phyloP scores from a whole-genome alignment of 2,113 vertebrate species.

The Bufo bufo region DNA sequence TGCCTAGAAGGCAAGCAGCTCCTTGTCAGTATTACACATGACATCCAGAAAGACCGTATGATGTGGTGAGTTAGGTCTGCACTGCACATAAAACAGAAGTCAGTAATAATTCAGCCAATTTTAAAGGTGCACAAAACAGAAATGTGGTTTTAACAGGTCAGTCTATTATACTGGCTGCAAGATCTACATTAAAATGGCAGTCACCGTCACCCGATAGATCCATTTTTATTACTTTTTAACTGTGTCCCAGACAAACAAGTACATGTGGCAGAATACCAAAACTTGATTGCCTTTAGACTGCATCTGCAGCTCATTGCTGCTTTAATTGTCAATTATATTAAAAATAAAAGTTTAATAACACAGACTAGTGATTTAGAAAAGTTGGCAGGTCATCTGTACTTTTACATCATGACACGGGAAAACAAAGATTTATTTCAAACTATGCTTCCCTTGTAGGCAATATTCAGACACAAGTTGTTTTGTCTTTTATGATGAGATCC shows the following conservation, averaged over 20 bases:
- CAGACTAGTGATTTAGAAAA: not conserved
- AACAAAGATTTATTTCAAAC: conserved; percentile 7
- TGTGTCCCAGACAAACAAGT: conserved; percentile 9
- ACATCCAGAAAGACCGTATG: not conserved
- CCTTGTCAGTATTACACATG: conserved; percentile 24
- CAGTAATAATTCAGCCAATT: conserved; percentile 48
- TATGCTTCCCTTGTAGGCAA: not conserved
- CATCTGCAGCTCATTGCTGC: not conserved
- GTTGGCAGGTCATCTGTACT: not conserved
- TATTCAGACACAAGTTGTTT: not conserved
- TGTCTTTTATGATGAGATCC: not conserved
- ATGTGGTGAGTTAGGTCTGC: conserved; percentile 4
- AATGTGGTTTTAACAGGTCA: conserved; percentile 23
- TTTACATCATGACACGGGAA: not conserved
- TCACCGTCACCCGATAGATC: conserved; percentile 13
- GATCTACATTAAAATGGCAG: conserved; percentile 7
- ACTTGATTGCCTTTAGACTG: not conserved
- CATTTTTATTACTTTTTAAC: conserved; percentile 46
- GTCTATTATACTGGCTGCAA: conserved; percentile 18
- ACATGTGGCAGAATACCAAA: not conserved
- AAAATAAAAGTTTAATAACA: not conserved
- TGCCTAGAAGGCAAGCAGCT: conserved; percentile 44
- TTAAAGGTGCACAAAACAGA: conserved; percentile 35
- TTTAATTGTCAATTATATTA: not conserved
- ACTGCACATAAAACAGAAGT: conserved; percentile 43